These are phyloP conservation scores for Syncerus caffer DNA, from an alignment of 2,797 vertebrate genomes.

Conservation along the genomic window DNA sequence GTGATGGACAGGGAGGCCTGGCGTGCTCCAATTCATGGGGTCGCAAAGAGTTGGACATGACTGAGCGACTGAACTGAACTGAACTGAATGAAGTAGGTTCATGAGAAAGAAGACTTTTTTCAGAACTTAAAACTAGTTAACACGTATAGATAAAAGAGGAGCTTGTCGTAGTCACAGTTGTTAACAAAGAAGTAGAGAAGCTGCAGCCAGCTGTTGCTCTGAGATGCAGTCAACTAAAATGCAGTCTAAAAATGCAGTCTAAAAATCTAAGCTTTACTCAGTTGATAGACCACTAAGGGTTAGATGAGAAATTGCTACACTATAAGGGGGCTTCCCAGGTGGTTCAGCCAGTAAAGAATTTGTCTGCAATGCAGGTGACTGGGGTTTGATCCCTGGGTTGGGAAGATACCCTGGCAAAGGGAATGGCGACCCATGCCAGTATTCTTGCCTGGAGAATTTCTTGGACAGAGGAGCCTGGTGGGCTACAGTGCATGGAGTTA, in stretches of 20 bases:
- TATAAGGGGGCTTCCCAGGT: conserved; percentile 77
- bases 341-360: neutral
- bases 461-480: neutral
- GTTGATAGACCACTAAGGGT: conserved; percentile 90
- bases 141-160: conserved; percentile 90
- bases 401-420: neutral
- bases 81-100: conserved; percentile 82
- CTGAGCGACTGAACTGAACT: no score
- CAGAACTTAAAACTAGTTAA: conserved; percentile 92
- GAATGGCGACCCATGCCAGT: neutral
- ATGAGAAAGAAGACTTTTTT: conserved; percentile 91
- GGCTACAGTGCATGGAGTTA: neutral
- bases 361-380: neutral
- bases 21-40: no score
- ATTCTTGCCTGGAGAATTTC: neutral
- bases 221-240: conserved; percentile 87
- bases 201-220: conserved; percentile 90
- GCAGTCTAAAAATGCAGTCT: conserved; percentile 37
- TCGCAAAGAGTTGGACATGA: no score
- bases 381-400: neutral
- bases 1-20: no score
- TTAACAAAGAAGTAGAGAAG: conserved; percentile 93
- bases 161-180: conserved; percentile 87
- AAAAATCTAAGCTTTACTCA: conserved; percentile 88
- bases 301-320: conserved; percentile 90